Evolutionary conservation across 2,797 vertebrate species (phyloP).

Genomic region (Labeo calbasu): DNA sequence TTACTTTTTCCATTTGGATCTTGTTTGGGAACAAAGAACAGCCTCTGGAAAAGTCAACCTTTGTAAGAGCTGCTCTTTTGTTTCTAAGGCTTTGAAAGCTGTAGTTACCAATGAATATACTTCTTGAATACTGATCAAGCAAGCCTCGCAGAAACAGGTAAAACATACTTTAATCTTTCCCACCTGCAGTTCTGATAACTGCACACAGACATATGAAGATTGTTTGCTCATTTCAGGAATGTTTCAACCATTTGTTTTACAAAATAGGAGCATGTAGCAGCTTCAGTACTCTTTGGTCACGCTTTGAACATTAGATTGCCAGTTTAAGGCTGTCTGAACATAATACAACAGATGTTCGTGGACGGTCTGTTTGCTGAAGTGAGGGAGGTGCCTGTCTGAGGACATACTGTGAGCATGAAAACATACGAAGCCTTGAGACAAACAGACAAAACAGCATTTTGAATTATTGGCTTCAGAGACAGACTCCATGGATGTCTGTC

Average conservation of each 20-base stretch:
- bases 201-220: conserved; percentile 25
- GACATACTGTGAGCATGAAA: conserved; percentile 32
- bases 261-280: conserved; percentile 19
- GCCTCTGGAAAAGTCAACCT: conserved; percentile 19
- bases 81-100: conserved; percentile 23
- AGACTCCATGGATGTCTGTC: not conserved
- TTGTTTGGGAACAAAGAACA: conserved; percentile 28
- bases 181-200: conserved; percentile 45
- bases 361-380: conserved; percentile 19
- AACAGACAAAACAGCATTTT: conserved; percentile 26
- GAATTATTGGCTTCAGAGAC: conserved; percentile 1
- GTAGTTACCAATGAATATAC: conserved; percentile 21
- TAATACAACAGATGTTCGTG: conserved; percentile 38
- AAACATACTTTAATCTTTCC: conserved; percentile 36
- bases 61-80: conserved; percentile 10
- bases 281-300: conserved; percentile 31
- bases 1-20: conserved; percentile 6
- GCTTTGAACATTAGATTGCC: conserved; percentile 45
- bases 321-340: conserved; percentile 32
- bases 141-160: conserved; percentile 4
- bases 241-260: conserved; percentile 46
- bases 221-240: conserved; percentile 46
- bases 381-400: conserved; percentile 29
- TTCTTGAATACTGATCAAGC: conserved; percentile 45
- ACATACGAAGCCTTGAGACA: conserved; percentile 3